Conservation (phyloP, 1,140 invertebrate species). For the Heliothis virescens region DNA sequence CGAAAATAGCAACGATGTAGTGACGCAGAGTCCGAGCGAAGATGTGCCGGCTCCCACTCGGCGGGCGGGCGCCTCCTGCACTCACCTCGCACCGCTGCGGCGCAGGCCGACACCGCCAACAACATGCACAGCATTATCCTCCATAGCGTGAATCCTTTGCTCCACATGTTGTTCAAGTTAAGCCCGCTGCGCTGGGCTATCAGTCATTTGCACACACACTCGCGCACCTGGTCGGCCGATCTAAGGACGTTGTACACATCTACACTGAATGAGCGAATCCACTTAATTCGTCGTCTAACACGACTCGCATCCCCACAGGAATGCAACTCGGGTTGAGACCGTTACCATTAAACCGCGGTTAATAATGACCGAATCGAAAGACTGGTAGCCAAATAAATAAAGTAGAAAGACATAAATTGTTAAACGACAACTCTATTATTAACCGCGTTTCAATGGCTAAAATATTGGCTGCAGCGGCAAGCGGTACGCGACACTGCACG, state of each 20-base stretch:
- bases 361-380: conserved; percentile 29
- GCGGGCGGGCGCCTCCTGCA: conserved; percentile 53
- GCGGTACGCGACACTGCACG: conserved; percentile 65
- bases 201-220: conserved; percentile 84
- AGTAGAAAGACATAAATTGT: conserved; percentile 44
- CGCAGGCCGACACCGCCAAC: conserved; percentile 78
- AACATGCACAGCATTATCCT: conserved; percentile 84
- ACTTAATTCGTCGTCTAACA: conserved; percentile 57
- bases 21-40: conserved; percentile 74
- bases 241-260: conserved; percentile 75
- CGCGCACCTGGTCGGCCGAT: conserved; percentile 81
- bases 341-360: conserved; percentile 66
- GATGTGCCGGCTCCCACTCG: conserved; percentile 64
- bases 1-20: conserved; percentile 78
- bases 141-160: conserved; percentile 83
- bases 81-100: conserved; percentile 81
- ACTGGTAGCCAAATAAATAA: conserved; percentile 2
- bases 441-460: conserved; percentile 75
- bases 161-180: conserved; percentile 82
- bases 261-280: conserved; percentile 72
- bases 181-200: conserved; percentile 75
- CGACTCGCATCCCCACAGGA: conserved; percentile 70
- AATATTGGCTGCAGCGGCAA: conserved; percentile 59
- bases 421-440: conserved; percentile 60
- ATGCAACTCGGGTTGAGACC: conserved; percentile 70